These are phyloP conservation scores for Drosophila bipectinata DNA, from an alignment of 1,140 invertebrate species.

Conservation along the genomic window DNA sequence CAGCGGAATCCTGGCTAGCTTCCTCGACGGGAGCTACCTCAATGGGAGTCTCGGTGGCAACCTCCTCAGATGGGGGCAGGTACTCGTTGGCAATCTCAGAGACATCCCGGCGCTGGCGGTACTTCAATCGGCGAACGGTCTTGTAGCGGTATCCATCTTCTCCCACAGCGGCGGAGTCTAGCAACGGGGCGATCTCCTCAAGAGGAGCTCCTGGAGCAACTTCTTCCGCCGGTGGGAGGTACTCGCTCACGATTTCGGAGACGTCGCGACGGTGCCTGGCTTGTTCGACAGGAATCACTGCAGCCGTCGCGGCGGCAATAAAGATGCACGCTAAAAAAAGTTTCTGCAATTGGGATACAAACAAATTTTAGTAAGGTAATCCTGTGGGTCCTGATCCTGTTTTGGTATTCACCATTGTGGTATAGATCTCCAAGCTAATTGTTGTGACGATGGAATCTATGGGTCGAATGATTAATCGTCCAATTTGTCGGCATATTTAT, in stretches of 20 bases:
- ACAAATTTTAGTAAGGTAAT: constrained; percentile 5
- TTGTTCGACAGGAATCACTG: constrained; percentile 82
- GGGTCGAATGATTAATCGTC: constrained; percentile 80
- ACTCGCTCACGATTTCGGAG: constrained; percentile 67
- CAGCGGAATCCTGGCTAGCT: no score
- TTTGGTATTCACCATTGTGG: constrained; percentile 64
- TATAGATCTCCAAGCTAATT: constrained; percentile 79
- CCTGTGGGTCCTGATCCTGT: constrained; percentile 30
- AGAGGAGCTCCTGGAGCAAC: constrained; percentile 36
- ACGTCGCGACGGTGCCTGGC: constrained; percentile 78
- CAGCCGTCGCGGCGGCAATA: constrained; percentile 79
- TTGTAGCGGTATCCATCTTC: constrained; percentile 66
- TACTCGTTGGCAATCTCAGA: no score
- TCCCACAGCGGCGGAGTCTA: constrained; percentile 50
- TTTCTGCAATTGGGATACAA: constrained; percentile 56
- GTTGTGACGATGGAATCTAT: constrained; percentile 77
- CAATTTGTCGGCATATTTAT: constrained; percentile 81
- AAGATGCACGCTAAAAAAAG: constrained; percentile 75
- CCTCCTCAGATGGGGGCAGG: no score
- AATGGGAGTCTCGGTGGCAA: no score
- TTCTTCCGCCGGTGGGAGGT: constrained; percentile 66
- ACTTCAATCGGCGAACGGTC: constrained; percentile 35
- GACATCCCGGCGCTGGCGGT: no score
- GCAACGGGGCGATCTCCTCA: constrained; percentile 29
- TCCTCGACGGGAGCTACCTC: no score